Base-by-base conservation (phyloP, 2,797 vertebrate genomes). In the Phalloptychus januarius region DNA sequence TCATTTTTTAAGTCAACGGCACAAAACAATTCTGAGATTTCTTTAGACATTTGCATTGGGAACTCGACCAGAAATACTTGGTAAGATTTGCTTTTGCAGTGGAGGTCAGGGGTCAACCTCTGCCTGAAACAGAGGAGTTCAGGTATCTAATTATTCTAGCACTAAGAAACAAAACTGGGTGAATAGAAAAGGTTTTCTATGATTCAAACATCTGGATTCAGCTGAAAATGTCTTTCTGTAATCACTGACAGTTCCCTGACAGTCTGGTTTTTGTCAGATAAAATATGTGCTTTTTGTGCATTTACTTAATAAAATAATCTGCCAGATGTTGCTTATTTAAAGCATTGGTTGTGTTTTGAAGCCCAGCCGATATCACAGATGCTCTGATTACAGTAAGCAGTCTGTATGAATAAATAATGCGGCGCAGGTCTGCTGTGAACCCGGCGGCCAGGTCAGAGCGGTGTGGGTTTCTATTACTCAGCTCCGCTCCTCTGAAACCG, bases 401-500 rank as follows among this genome's bases (percentile, higher is more conserved):
- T 63, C 16, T 63, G 7, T 7, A 18, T 44, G 50, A 54, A 52
- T 33, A 42, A 36, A 45, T 72, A 48, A 44, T 54, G 56, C 67
- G 45, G 56, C 50, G 38, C 71, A 52, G 40, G 50, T 77, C 73
- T 75, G 72, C 74, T 78, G 85, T 82, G 65, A 80, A 77, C 67
- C 79, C 79, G 72, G 20, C 13, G 52, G 74, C 79, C 76, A 75
- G 63, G 83, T 33, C 56, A 61, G 56, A 61, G 28, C 28, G 1
- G 13, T 31, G 1, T 16, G 31, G 31, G 58, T 74, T 71, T 61
- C 52, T 40, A 76, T 44, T 84, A 74, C 74, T 56, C 79, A 48
- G 83, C 88, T 86, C 83, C 84, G 83, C 85, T 80, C 77, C 82
- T 81, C 65, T 87, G 85, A 84, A 84, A 85, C 78, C 75, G 45